Conservation (phyloP, 2,113 vertebrate species). For the Elachura formosa region DNA sequence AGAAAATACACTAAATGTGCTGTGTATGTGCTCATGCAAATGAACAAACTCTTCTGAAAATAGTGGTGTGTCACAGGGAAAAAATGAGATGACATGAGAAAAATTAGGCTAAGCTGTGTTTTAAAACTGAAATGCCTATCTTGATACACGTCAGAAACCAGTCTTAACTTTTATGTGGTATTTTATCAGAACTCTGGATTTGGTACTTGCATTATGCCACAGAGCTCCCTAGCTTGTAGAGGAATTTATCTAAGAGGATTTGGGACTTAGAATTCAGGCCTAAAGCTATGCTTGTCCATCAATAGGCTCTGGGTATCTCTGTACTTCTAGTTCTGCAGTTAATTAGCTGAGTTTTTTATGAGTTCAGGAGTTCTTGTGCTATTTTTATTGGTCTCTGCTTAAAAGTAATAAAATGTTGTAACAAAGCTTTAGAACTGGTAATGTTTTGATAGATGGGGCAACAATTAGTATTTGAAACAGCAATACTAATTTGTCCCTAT, state of each 20-base stretch:
- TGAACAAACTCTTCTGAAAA: background rate
- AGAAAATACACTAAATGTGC: background rate
- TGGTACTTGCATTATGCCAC: background rate
- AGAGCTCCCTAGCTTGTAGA: slow-evolving; percentile 21
- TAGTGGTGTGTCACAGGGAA: background rate
- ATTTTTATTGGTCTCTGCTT: background rate
- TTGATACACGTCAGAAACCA: background rate
- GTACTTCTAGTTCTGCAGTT: background rate
- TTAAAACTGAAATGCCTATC: background rate
- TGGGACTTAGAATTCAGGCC: slow-evolving; percentile 24
- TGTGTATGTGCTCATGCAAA: background rate
- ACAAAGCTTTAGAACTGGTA: background rate
- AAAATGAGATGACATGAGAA: background rate
- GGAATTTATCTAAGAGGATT: slow-evolving; percentile 54
- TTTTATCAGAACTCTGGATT: slow-evolving; percentile 9
- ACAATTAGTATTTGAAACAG: background rate
- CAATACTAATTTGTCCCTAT: background rate
- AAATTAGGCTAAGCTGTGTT: background rate
- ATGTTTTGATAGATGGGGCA: background rate
- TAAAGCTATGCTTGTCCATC: slow-evolving; percentile 53
- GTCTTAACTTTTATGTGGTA: background rate
- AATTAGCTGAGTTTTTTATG: background rate
- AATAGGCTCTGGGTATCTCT: background rate
- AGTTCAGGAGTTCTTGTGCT: background rate
- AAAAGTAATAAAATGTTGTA: background rate